Base-by-base conservation (phyloP, 2,113 vertebrate species). In the Clinocottus analis region DNA sequence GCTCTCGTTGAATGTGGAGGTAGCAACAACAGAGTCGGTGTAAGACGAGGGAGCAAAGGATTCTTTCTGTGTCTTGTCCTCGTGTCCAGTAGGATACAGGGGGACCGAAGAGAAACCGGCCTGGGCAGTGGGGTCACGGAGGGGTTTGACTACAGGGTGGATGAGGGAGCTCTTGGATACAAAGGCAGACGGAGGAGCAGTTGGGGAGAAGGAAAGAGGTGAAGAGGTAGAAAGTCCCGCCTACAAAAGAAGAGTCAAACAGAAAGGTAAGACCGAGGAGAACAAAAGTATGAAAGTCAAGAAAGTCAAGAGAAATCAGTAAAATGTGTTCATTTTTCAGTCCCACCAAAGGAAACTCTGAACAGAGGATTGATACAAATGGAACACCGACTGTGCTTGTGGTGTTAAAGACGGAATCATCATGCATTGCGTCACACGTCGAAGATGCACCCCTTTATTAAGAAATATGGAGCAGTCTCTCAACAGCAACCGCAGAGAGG, bases 51-150 rank as follows among this genome's bases (percentile, higher is more conserved):
- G 43, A 61, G 43, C 0, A 31, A 62, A 58, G 3, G 75, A 65
- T 7, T 41, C 47, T 59, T 47, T 80, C 11, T 64, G 60, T 1
- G 19, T 67, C 43, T 43, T 61, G 31, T 86, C 53, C 31, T 79
- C 58, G 71, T 35, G 47, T 69, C 55, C 76, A 86, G 93, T 84
- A 87, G 91, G 85, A 88, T 5, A 9, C 12, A 67, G 47, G 13
- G 69, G 7, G 43, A 79, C 68, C 84, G 94, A 80, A 33, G 95
- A 86, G 72, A 95, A 87, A 93, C 95, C 92, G 70, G 95, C 85
- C 80, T 94, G 75, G 89, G 89, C 87, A 87, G 94, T 80, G 80
- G 95, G 93, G 75, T 94, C 95, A 75, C 94, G 93, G 94, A 95
- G 87, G 63, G 92, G 89, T 61, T 90, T 94, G 86, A 92, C 85